Conservation (phyloP, 2,113 vertebrate genomes). For the Epinephelus lanceolatus region DNA sequence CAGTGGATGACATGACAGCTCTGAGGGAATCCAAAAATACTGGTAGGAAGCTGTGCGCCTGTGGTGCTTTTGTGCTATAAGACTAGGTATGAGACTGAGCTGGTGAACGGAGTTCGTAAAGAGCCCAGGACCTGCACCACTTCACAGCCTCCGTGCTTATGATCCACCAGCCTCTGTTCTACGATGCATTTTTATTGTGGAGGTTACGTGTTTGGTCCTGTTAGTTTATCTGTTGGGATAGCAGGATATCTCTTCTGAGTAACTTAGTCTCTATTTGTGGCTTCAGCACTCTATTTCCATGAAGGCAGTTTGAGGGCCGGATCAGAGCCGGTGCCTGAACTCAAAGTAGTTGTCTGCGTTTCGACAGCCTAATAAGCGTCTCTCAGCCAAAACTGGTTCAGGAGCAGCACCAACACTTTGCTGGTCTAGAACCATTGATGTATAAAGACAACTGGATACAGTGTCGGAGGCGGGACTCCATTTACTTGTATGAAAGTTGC, state of each 20-base stretch:
- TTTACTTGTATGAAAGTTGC: too few relatives aligned
- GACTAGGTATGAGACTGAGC: not conserved
- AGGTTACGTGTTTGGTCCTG: not conserved
- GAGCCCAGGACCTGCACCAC: not conserved
- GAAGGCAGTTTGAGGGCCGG: too few relatives aligned
- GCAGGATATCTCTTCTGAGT: not conserved
- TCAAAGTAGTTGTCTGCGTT: too few relatives aligned
- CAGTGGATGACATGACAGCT: constrained; percentile 42
- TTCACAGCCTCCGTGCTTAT: not conserved
- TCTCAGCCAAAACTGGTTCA: too few relatives aligned
- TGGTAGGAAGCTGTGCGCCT: not conserved
- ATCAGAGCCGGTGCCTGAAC: too few relatives aligned
- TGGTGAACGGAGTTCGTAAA: constrained; percentile 23
- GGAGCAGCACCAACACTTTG: too few relatives aligned
- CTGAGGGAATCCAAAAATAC: constrained; percentile 35
- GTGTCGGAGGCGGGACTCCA: too few relatives aligned
- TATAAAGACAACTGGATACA: too few relatives aligned
- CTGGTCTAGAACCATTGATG: too few relatives aligned
- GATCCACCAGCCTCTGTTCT: not conserved
- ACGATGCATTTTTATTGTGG: not conserved
- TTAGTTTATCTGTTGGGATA: not conserved
- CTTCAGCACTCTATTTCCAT: too few relatives aligned
- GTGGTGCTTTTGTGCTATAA: constrained; percentile 19
- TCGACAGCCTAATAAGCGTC: too few relatives aligned
- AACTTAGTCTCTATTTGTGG: too few relatives aligned